These are phyloP conservation scores for Andrena camellia DNA, from an alignment of 2,888 invertebrate genomes.

Conservation along the genomic window DNA sequence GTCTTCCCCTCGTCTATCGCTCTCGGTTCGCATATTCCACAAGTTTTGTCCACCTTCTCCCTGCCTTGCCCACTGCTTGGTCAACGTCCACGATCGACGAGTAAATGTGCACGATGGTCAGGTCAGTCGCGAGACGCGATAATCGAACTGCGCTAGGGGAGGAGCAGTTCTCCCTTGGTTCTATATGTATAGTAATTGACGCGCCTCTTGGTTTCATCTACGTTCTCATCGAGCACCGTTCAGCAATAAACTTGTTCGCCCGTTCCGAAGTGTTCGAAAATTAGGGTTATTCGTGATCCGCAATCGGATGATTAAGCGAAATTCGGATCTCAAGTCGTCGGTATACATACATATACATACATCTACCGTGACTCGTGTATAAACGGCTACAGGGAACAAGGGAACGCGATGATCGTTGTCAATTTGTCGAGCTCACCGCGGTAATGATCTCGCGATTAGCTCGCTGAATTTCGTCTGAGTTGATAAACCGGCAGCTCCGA, in stretches of 20 bases:
- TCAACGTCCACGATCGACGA: conserved; percentile 6
- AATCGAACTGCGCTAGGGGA: not conserved
- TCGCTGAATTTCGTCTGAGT: conserved; percentile 75
- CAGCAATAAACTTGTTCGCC: conserved; percentile 50
- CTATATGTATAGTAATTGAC: not conserved
- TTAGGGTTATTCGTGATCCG: conserved; percentile 65
- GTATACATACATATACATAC: conserved; percentile 10
- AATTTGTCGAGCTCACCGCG: conserved; percentile 63
- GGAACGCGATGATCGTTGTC: conserved; percentile 32
- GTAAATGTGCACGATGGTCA: not conserved
- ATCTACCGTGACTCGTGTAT: conserved; percentile 2
- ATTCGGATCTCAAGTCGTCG: conserved; percentile 62
- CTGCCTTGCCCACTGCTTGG: not conserved
- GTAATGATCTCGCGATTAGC: conserved; percentile 67
- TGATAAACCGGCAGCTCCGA: conserved; percentile 75
- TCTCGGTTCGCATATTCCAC: conserved; percentile 13
- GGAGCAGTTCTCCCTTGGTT: not conserved
- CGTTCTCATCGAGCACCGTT: not conserved
- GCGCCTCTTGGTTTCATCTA: conserved; percentile 9
- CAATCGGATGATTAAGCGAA: conserved; percentile 52
- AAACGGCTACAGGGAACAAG: conserved; percentile 23
- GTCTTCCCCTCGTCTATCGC: not conserved
- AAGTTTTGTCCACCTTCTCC: not conserved
- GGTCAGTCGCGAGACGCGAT: not conserved
- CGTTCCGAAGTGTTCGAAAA: conserved; percentile 49